Base-by-base conservation (phyloP, 2,888 invertebrate species). In the Capitulum mitella region DNA sequence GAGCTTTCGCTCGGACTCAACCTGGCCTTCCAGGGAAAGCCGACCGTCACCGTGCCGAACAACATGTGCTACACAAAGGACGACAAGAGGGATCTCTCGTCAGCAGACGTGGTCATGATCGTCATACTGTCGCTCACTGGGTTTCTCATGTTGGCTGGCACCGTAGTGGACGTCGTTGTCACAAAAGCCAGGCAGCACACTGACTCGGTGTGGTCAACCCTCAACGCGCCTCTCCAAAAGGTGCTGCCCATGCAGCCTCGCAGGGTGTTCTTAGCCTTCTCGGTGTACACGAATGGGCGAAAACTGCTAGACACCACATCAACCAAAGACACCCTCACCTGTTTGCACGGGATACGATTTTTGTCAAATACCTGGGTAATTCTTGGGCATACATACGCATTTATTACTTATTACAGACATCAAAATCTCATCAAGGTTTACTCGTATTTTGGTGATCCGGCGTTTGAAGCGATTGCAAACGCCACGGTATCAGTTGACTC, bases 301-400 rank as follows among this genome's bases (percentile, higher is more conserved):
- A 61, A 61, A 29, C 61, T 61, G 6, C 61, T 61, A 8, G 32
- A 61, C 29, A 61, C 61, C 3, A 26, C 61, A 6, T 61, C 61
- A 8, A 32, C 61, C 1, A 32, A 16, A 29, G 61, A 61, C 10
- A 61, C 32, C 14, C 61, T 61, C 8, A 29, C 29, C 29, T 61
- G 61, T 26, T 29, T 61, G 8, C 61, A 61, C 61, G 61, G 61
- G 29, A 61, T 61, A 29, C 61, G 61, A 14, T 61, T 61, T 26
- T 32, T 61, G 26, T 61, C 61, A 61, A 61, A 61, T 14, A 61
- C 61, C 29, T 61, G 61, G 61, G 61, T 61, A 8, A 61, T 61
- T 32, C 61, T 61, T 6, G 61, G 61, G 3, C 61, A 61, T 29
- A 32, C 12, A 6, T 61, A 61, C 29, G 1, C 10, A 12, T 61